Conservation (phyloP, 1,140 invertebrate genomes). For the Drosophila suzukii region DNA sequence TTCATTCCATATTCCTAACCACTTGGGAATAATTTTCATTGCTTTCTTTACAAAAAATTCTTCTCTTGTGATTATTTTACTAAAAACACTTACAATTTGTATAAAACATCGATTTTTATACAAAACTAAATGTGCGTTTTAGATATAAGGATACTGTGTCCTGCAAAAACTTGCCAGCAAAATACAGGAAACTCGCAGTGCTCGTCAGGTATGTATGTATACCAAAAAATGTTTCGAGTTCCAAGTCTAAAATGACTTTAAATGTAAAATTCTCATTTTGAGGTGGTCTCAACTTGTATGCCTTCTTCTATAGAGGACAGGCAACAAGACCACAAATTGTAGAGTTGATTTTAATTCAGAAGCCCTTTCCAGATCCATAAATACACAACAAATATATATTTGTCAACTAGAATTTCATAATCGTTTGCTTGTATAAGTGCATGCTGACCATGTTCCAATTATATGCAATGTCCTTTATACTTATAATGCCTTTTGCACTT, state of each 20-base stretch:
- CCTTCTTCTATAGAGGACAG: not conserved
- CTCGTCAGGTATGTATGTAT: slow-evolving; percentile 87
- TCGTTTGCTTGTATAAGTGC: slow-evolving; percentile 1
- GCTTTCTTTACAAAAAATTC: not conserved
- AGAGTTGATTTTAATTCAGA: not conserved
- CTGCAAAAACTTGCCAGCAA: slow-evolving; percentile 89
- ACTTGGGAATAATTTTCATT: slow-evolving; percentile 1
- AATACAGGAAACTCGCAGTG: slow-evolving; percentile 89
- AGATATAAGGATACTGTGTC: slow-evolving; percentile 90
- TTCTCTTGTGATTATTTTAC: slow-evolving; percentile 17
- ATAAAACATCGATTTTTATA: slow-evolving; percentile 25
- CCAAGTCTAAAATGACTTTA: not conserved
- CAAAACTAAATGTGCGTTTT: slow-evolving; percentile 80
- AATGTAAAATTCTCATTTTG: not conserved
- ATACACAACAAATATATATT: not conserved
- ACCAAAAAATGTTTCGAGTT: slow-evolving; percentile 7
- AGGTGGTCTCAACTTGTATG: not conserved
- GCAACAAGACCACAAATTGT: not conserved
- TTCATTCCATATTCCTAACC: not conserved
- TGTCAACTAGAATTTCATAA: not conserved
- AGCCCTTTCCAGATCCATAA: not conserved
- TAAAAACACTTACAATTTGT: slow-evolving; percentile 14
- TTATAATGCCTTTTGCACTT: not conserved
- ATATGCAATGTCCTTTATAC: not conserved
- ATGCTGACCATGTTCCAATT: not conserved